A percentile compares a stretch with the other conserved stretches of the same genome.
Evolutionary conservation across 2,888 invertebrate species (phyloP).

Genomic region (Hedya salicella): DNA sequence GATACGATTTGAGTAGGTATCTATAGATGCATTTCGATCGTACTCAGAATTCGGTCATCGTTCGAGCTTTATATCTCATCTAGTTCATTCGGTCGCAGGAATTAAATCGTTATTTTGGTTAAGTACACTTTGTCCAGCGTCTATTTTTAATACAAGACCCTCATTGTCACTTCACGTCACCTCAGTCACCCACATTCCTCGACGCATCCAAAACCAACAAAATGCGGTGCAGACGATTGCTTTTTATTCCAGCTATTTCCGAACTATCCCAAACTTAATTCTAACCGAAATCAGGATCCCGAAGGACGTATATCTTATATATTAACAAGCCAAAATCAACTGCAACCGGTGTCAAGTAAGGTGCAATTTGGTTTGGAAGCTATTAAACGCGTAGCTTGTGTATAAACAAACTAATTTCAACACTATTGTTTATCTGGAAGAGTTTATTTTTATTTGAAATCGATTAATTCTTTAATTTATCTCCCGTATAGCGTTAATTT

Average conservation of each 20-base stretch:
- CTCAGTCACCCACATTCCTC: constrained; percentile 7
- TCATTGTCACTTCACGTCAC: too few species aligned
- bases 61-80: too few species aligned
- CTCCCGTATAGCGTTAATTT: constrained; percentile 8
- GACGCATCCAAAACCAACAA: constrained; percentile 30
- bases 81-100: too few species aligned
- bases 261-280: constrained; percentile 43
- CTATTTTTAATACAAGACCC: too few species aligned
- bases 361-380: not conserved
- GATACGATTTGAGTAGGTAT: too few species aligned
- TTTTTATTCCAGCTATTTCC: constrained; percentile 39
- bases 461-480: constrained; percentile 38
- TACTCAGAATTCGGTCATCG: too few species aligned
- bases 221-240: constrained; percentile 16
- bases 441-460: constrained; percentile 41
- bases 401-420: constrained; percentile 40
- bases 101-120: too few species aligned
- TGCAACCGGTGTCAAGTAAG: not conserved
- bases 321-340: not conserved
- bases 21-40: too few species aligned
- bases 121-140: too few species aligned
- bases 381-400: constrained; percentile 13
- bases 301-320: not conserved
- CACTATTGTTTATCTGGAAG: constrained; percentile 46
- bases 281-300: not conserved